These are phyloP conservation scores for Harmothoe impar DNA, from an alignment of 2,888 invertebrate genomes.

Conservation along the genomic window DNA sequence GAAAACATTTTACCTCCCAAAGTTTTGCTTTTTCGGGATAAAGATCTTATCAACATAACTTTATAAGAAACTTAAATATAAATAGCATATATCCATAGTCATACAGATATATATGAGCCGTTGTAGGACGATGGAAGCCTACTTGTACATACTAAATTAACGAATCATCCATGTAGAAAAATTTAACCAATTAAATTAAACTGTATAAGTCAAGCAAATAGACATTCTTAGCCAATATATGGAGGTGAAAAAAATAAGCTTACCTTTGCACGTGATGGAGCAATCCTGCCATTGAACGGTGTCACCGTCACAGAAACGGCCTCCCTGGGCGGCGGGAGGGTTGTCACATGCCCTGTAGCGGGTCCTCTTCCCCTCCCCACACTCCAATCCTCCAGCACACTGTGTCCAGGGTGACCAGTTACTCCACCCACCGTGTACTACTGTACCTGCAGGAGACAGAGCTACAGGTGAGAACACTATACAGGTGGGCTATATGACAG, in stretches of 20 bases:
- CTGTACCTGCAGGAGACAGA: constrained; percentile 56
- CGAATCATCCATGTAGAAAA: too few species aligned
- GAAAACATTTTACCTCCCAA: too few species aligned
- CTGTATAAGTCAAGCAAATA: too few species aligned
- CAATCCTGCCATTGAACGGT: constrained; percentile 51
- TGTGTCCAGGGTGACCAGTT: constrained; percentile 92
- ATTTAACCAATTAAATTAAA: too few species aligned
- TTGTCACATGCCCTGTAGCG: constrained; percentile 94
- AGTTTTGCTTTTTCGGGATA: too few species aligned
- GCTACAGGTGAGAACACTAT: neutral
- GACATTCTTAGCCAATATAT: neutral
- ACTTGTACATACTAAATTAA: too few species aligned
- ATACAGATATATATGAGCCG: too few species aligned
- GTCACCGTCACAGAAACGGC: constrained; percentile 89
- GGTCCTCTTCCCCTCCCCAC: constrained; percentile 90
- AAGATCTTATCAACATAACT: too few species aligned
- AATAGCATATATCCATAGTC: too few species aligned
- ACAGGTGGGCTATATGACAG: too few species aligned
- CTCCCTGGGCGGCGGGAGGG: constrained; percentile 93
- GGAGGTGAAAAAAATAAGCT: neutral
- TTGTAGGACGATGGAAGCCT: too few species aligned
- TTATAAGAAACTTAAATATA: too few species aligned
- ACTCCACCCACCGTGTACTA: constrained; percentile 88
- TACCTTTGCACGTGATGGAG: constrained; percentile 48
- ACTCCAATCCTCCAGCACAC: constrained; percentile 82